Base-by-base conservation (phyloP, 2,888 invertebrate genomes). In the Spisula subtruncata region DNA sequence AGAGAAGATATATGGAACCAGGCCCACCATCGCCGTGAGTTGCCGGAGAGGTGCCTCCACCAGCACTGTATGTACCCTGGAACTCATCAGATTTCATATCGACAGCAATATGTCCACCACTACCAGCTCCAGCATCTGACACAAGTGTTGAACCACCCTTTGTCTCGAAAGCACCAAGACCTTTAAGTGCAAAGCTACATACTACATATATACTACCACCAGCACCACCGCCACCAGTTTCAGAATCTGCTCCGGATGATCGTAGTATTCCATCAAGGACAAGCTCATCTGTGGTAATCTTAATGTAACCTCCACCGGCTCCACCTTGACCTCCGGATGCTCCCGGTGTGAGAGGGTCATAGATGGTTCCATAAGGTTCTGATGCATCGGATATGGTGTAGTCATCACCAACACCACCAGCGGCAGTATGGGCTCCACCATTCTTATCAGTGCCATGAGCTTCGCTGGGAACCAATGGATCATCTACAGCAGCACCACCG, bases 141-240 rank as follows among this genome's bases (percentile, higher is more conserved):
- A 66, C 81, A n/a, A 80, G 88, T n/a, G 89, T 90, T 85, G 90
- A 89, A 16, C 95, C 95, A 66, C 95, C 95, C 51, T 87, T 88
- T n/a, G 93, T 93, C 71, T 90, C 90, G 20, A 95, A 92, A 29
- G 29, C 60, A 48, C 95, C 95, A 29, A 94, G 89, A 35, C 95
- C 95, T 81, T 93, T 93, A 0, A 95, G 81, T 29, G 85, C 91
- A 20, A 89, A 51, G 48, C 66, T 89, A 81, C 93, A 91, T 0
- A 81, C 81, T 2, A 95, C 91, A 81, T 93, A 94, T 12, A 95
- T 92, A 89, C 95, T 95, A 4, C 95, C 95, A 16, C 95, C 95
- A 89, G 94, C 94, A 12, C 94, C 95, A n/a, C 94, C 95, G 41
- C 94, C 94, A 79, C 93, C 93, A n/a, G 66, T 83, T 0, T 86